Percentiles rank a stretch among this genome's conserved stretches.
These are phyloP conservation scores for Drosophila pullipes DNA, from an alignment of 2,888 invertebrate species.

Conservation along the genomic window DNA sequence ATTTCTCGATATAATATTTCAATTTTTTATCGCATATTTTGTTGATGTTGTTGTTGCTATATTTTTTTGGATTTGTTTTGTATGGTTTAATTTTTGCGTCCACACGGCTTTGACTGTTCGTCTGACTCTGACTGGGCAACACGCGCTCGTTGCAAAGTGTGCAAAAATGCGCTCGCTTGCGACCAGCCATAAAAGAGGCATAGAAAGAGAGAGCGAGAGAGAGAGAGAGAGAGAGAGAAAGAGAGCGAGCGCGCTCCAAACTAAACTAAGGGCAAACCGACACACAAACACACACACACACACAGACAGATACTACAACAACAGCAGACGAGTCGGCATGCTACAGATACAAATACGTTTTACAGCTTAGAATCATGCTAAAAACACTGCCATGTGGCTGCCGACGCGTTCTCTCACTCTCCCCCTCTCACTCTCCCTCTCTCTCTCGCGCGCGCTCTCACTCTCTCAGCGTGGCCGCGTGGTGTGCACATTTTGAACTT, in stretches of 20 bases:
- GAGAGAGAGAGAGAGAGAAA: conserved; percentile 1
- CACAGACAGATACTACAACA: conserved; percentile 6
- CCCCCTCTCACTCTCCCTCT: conserved; percentile 17
- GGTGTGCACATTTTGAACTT: conserved; percentile 59
- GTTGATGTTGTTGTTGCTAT: background rate
- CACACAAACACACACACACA: conserved; percentile 7
- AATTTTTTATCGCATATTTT: conserved; percentile 28
- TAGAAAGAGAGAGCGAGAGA: background rate
- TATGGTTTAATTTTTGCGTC: conserved; percentile 44
- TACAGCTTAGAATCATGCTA: conserved; percentile 31
- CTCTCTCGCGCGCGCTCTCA: conserved; percentile 26
- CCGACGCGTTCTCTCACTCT: conserved; percentile 15
- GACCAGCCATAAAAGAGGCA: conserved; percentile 37
- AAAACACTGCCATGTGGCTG: conserved; percentile 43
- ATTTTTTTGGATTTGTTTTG: conserved; percentile 29
- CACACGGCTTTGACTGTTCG: conserved; percentile 63
- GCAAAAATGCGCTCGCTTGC: conserved; percentile 55
- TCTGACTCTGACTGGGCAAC: conserved; percentile 65
- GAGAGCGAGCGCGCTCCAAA: conserved; percentile 36
- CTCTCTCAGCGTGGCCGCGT: conserved; percentile 50
- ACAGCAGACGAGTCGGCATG: conserved; percentile 31
- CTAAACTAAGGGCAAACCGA: conserved; percentile 55
- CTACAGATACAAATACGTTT: conserved; percentile 33
- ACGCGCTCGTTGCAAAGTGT: conserved; percentile 66
- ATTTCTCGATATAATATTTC: background rate